Conservation (phyloP, 2,888 invertebrate genomes). For the Plagodis dolabraria region DNA sequence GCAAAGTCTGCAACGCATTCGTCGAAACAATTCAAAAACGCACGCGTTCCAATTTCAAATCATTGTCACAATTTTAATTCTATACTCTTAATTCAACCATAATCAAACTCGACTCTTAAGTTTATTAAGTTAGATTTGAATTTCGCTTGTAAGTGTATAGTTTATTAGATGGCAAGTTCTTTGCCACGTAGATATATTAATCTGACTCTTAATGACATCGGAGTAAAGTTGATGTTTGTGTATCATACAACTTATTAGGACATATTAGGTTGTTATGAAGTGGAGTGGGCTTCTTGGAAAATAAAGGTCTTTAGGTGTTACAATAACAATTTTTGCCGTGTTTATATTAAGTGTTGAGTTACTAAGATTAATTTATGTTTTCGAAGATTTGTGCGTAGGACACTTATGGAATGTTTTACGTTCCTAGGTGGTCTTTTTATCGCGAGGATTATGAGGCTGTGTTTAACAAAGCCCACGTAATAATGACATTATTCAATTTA, state of each 20-base stretch:
- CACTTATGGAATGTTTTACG: constrained; percentile 47
- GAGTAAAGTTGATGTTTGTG: constrained; percentile 35
- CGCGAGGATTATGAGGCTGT: too few relatives aligned
- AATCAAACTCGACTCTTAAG: neutral
- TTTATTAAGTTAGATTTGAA: neutral
- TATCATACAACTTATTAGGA: constrained; percentile 35
- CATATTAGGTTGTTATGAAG: constrained; percentile 54
- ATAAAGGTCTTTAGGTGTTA: constrained; percentile 45
- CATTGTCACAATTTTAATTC: constrained; percentile 48
- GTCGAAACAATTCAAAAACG: constrained; percentile 48
- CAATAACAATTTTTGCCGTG: constrained; percentile 71
- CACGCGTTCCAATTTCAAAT: constrained; percentile 71
- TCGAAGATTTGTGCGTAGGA: constrained; percentile 77
- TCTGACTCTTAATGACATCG: constrained; percentile 1
- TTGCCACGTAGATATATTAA: neutral
- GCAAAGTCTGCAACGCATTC: constrained; percentile 32
- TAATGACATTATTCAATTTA: too few relatives aligned
- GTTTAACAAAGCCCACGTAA: too few relatives aligned
- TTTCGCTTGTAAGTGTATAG: neutral
- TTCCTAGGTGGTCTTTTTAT: constrained; percentile 50
- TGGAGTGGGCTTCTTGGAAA: constrained; percentile 40
- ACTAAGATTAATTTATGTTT: constrained; percentile 56
- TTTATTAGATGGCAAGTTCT: neutral
- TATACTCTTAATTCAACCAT: constrained; percentile 7
- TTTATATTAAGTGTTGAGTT: constrained; percentile 69